Evolutionary conservation across 2,113 vertebrate species (phyloP), one percentile per base, ranked within the genome.

Genomic region (Meleagris gallopavo): DNA sequence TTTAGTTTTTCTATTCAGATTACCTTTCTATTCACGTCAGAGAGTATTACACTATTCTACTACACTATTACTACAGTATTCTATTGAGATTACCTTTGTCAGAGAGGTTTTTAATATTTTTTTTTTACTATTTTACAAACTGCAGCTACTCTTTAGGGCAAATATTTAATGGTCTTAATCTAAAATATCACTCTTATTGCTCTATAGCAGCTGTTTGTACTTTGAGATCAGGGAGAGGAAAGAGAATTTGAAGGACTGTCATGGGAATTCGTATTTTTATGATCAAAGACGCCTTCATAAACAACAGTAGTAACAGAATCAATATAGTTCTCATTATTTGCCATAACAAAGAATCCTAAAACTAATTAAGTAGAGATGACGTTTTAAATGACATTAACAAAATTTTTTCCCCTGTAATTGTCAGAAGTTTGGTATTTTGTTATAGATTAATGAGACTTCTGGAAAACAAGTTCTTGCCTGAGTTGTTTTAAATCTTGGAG

Each of bases 231-330:
- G 6, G 16, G 20, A 61, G 19, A 75, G 34, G 11, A 85, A 66
- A 92, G 17, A n/a, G 36, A 80, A 84, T 72, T 62, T 76, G 50
- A 94, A 94, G 70, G 67, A 92, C 41, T 85, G 48, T 34, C 17
- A 55, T 38, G 14, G 69, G 52, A 94, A 82, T 85, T 83, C 25
- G 22, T 87, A 50, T 27, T 89, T 86, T 13, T 2, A 11, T 66
- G 86, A 94, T 90, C 74, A 94, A 95, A 94, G 84, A 55, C 22
- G 38, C 50, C n/a, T 96, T 88, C 45, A 83, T 92, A 81, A 91
- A 30, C 45, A 32, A 72, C 32, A 43, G 6, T 70, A 85, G 75
- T 60, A 38, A 76, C 64, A 92, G 40, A 43, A 57, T 75, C 65
- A 78, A 65, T 78, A 54, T 78, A 64, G 70, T 88, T 88, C 61